Conservation (phyloP, 2,888 invertebrate genomes). For the Prenolepis imparis region DNA sequence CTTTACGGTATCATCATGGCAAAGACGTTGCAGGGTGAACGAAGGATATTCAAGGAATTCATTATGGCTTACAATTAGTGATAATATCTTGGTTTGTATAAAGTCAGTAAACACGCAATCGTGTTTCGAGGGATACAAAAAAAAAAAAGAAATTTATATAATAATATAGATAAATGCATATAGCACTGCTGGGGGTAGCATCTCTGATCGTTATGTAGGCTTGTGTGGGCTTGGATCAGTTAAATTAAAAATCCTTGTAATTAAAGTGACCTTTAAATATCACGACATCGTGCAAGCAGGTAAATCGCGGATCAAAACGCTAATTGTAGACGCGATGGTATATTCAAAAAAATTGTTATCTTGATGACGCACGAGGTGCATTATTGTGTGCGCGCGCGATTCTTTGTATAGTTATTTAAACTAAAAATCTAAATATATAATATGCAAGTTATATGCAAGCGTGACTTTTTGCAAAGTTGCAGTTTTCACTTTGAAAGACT, state of each 20-base stretch:
- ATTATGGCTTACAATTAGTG: neutral
- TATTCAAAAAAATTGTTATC: constrained; percentile 21
- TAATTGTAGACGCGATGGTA: constrained; percentile 18
- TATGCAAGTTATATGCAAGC: neutral
- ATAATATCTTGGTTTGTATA: neutral
- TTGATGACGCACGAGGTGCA: neutral
- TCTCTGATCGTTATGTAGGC: neutral
- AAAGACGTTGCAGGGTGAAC: neutral
- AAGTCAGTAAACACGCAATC: neutral
- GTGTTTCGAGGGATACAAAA: neutral
- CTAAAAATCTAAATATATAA: constrained; percentile 21
- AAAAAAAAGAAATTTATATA: neutral
- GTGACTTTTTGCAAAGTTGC: neutral
- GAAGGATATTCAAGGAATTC: neutral
- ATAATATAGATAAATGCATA: neutral
- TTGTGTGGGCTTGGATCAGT: constrained; percentile 4
- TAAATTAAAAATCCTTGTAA: constrained; percentile 41
- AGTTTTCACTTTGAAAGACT: neutral
- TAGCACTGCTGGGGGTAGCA: neutral
- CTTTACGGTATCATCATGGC: neutral
- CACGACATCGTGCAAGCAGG: neutral
- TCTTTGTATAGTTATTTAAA: constrained; percentile 26
- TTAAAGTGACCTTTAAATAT: constrained; percentile 51
- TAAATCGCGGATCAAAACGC: constrained; percentile 33
- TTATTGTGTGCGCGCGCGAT: neutral